A percentile compares a stretch with the other conserved stretches of the same genome.
phyloP scores from a whole-genome alignment of 2,888 invertebrate genomes.

The Zootermopsis nevadensis region DNA sequence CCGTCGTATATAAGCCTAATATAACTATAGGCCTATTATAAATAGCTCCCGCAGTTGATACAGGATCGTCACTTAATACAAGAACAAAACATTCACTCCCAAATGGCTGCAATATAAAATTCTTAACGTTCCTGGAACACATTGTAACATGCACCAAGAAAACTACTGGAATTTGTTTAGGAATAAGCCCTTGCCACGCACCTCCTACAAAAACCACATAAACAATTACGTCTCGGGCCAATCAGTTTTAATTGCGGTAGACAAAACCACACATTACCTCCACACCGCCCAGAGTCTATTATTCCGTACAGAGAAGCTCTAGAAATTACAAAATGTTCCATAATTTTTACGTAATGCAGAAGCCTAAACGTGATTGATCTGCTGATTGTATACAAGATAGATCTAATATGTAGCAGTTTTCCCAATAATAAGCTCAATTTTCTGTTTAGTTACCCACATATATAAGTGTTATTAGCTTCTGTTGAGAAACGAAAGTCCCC shows the following conservation, averaged over 20 bases:
- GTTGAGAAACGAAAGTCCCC: neutral
- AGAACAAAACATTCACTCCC: no score
- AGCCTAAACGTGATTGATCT: slow-evolving; percentile 17
- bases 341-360: slow-evolving; percentile 34
- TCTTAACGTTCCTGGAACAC: no score
- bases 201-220: neutral
- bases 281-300: neutral
- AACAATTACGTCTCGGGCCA: neutral
- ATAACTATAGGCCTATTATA: no score
- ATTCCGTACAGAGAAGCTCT: neutral
- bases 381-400: neutral
- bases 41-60: no score
- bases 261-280: slow-evolving; percentile 1
- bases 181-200: neutral
- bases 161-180: neutral
- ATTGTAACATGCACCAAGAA: no score
- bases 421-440: slow-evolving; percentile 20
- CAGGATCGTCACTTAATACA: no score
- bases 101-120: no score
- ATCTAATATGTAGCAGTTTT: neutral
- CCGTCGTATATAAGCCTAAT: no score
- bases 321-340: slow-evolving; percentile 8
- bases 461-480: slow-evolving; percentile 21
- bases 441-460: slow-evolving; percentile 25
- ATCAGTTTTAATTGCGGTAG: slow-evolving; percentile 9